phyloP scores from a whole-genome alignment of 2,113 vertebrate species.

The Miniopterus natalensis region DNA sequence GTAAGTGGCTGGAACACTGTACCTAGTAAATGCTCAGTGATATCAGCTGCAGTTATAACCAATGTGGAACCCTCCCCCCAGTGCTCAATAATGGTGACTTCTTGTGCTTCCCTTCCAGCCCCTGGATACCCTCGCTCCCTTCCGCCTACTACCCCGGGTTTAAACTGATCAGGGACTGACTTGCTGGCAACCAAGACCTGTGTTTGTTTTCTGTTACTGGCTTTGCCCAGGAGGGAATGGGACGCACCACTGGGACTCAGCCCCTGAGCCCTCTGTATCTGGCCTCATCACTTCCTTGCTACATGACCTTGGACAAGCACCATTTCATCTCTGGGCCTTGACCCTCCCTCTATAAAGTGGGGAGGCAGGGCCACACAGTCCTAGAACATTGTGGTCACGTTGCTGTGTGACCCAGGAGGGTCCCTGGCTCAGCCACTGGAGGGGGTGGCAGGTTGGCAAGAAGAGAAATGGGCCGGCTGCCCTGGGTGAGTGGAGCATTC shows the following conservation, averaged over 20 bases:
- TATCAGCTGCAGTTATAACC: background rate
- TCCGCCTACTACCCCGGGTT: background rate
- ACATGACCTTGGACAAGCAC: constrained; percentile 41
- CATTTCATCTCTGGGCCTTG: background rate
- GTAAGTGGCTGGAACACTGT: background rate
- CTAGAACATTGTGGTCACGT: background rate
- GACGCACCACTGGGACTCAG: background rate
- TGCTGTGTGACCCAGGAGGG: background rate
- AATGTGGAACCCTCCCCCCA: background rate
- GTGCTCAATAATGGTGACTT: background rate
- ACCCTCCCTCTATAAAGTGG: background rate
- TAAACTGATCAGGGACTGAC: background rate
- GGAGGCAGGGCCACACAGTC: background rate
- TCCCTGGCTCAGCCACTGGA: background rate
- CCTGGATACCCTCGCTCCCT: background rate
- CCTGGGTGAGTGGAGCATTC: background rate
- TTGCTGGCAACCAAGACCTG: background rate
- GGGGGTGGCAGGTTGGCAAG: background rate
- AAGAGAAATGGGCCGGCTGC: background rate
- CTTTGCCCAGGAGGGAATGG: background rate
- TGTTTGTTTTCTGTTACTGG: background rate
- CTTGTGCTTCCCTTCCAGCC: background rate
- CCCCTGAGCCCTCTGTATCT: background rate
- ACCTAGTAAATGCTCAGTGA: background rate
- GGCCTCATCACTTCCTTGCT: background rate